Base-by-base conservation (phyloP, 1,140 invertebrate genomes). In the Drosophila triauraria region DNA sequence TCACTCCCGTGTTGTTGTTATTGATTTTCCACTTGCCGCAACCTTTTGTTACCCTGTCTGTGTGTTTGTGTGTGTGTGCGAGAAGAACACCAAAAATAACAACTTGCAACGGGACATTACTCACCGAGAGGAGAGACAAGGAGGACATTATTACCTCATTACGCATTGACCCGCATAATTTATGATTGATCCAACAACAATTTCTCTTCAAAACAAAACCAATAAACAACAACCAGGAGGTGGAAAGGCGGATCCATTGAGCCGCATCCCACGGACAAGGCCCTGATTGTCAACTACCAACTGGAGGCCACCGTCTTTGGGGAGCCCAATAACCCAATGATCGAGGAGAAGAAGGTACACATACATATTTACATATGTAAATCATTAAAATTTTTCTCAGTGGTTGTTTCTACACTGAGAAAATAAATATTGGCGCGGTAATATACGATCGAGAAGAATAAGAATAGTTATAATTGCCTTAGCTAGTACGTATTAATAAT, bases 211-310 rank as follows among this genome's bases (percentile, higher is more conserved):
- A 47, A 78, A 38, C 2, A 35, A 50, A 50, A 51, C 30, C 13
- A 23, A 47, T 20, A 40, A 65, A 65, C 64, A 50, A 69, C 62
- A 32, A 61, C n/a, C 46, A 97, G 96, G 80, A 96, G 96, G 93
- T 95, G 97, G 46, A 96, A 96, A 94, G 96, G 96, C 54, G 97
- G 97, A 9, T 95, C 95, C 50, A 95, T 98, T 71, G 97, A 98
- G 94, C 97, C 97, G 6, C 98, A 98, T 94, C 97, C 98, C 17
- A 97, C 96, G 60, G 96, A 98, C 91, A 97, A 97, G 91, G 97
- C 97, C 42, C 92, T 98, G n/a, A 95, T 98, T 54, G 95, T 98
- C 23, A 97, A 97, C 93, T 98, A 98, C 94, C 96, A 97, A 93
- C 93, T 98, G 35, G 97, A 98, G 92, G 97, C 97, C 32, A 95